Base-by-base conservation (phyloP, 2,113 vertebrate species). In the Lonchura striata region DNA sequence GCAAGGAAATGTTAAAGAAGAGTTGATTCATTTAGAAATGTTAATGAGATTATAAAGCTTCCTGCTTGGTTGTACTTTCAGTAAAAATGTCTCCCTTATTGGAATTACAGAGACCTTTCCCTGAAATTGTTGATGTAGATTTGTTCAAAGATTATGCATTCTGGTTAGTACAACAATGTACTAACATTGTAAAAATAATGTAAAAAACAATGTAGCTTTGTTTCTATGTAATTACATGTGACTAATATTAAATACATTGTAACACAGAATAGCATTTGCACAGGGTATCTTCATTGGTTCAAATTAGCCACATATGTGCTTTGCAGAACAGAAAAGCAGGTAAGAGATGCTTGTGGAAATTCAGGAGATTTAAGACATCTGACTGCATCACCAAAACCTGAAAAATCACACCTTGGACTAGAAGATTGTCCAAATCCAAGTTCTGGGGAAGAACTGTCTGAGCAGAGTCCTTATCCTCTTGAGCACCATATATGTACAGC, bases 311-410 rank as follows among this genome's bases (percentile, higher is more conserved):
- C 41, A 10, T 74, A 3, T 47, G 7, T 68, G 60, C 95, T 20
- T 98, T 97, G 91, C 92, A 98, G 97, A 92, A 92, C 50, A 88
- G 86, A 92, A 90, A 75, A 88, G 42, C 63, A 71, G 44, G 80
- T 56, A 35, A 82, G 44, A 56, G 70, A 53, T 33, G 61, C 70
- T 88, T 90, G 44, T 74, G 88, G 82, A 59, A 70, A 80, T 78
- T 83, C 70, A 46, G 52, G 23, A 56, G 30, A 92, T 17, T 75
- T 94, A 56, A 88, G 65, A 86, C n/a, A 65, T 90, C 19, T 86
- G n/a, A 15, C 44, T 72, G 22, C 65, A 86, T 95, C 94, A 49
- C 53, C 88, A 52, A 80, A 96, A 69, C 41, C n/a, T 88, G 64
- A 41, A 72, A 49, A 82, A 54, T 72, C n/a, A 52, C 54, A 37